These are phyloP conservation scores for Zoanthus solanderi DNA, from an alignment of 92 coral and sea anemone genomes.

Conservation along the genomic window DNA sequence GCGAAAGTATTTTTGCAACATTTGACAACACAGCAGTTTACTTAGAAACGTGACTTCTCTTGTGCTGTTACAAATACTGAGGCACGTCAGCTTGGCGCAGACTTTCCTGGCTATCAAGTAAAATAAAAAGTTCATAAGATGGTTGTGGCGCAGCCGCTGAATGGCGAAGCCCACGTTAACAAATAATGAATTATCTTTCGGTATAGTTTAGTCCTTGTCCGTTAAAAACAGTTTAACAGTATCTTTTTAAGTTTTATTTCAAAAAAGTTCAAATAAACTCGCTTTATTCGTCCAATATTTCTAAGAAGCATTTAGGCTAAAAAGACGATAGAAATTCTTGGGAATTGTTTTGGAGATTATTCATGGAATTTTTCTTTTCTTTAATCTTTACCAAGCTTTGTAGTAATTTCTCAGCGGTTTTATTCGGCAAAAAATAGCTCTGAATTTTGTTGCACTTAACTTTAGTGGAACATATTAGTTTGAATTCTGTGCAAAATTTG, in stretches of 20 bases:
- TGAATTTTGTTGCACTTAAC: too few species aligned
- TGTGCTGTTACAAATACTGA: too few species aligned
- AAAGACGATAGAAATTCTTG: not conserved
- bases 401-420: too few species aligned
- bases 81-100: not conserved
- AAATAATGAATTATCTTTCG: not conserved
- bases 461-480: too few species aligned
- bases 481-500: too few species aligned
- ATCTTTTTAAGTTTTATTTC: not conserved
- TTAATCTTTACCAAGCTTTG: too few species aligned
- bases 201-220: not conserved
- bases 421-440: too few species aligned
- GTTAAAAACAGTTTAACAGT: not conserved
- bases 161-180: not conserved
- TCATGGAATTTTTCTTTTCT: too few species aligned
- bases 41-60: not conserved
- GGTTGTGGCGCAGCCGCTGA: not conserved
- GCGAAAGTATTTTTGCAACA: slow-evolving; percentile 22
- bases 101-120: not conserved
- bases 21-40: slow-evolving; percentile 1
- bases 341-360: not conserved
- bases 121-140: not conserved
- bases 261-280: not conserved
- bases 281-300: not conserved
- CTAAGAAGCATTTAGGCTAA: not conserved